phyloP scores from a whole-genome alignment of 92 coral and sea anemone species.

The Nematostella vectensis region DNA sequence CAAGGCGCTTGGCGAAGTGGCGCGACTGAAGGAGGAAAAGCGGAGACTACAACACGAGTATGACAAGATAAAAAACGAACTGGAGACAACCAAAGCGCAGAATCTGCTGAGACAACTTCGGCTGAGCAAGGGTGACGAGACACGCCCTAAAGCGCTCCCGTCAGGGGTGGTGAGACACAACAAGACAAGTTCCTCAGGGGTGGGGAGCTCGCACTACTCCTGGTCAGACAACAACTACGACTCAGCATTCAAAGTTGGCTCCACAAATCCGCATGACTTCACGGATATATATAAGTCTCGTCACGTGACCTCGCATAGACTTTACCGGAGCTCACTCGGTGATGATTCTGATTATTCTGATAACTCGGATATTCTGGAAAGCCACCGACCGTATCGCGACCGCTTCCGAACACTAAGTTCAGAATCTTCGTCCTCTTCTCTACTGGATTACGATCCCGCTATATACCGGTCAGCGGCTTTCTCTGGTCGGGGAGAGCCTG shows the following conservation, averaged over 20 bases:
- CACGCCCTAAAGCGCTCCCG: no score
- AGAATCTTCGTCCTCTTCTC: slow-evolving; percentile 46
- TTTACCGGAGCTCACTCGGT: slow-evolving; percentile 36
- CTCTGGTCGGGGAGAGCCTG: no score
- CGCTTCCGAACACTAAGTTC: slow-evolving; percentile 38
- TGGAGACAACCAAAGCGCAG: slow-evolving; percentile 25
- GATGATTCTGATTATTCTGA: slow-evolving; percentile 49
- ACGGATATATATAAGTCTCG: not conserved
- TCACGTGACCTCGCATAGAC: not conserved
- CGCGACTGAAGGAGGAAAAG: slow-evolving; percentile 41
- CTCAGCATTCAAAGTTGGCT: slow-evolving; percentile 14
- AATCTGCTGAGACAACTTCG: slow-evolving; percentile 19
- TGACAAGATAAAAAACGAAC: slow-evolving; percentile 25
- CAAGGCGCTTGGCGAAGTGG: slow-evolving; percentile 31
- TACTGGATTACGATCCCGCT: slow-evolving; percentile 26
- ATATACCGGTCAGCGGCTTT: slow-evolving; percentile 3
- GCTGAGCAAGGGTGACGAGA: not conserved
- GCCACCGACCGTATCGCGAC: not conserved
- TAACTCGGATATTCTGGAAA: slow-evolving; percentile 15
- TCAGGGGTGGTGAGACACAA: not conserved
- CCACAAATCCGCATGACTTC: not conserved
- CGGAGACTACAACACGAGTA: slow-evolving; percentile 34
- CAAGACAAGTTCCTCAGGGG: slow-evolving; percentile 16
- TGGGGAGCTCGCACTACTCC: slow-evolving; percentile 32
- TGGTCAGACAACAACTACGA: slow-evolving; percentile 29